phyloP scores from a whole-genome alignment of 1,140 invertebrate species.

The Saxidomus purpurata region DNA sequence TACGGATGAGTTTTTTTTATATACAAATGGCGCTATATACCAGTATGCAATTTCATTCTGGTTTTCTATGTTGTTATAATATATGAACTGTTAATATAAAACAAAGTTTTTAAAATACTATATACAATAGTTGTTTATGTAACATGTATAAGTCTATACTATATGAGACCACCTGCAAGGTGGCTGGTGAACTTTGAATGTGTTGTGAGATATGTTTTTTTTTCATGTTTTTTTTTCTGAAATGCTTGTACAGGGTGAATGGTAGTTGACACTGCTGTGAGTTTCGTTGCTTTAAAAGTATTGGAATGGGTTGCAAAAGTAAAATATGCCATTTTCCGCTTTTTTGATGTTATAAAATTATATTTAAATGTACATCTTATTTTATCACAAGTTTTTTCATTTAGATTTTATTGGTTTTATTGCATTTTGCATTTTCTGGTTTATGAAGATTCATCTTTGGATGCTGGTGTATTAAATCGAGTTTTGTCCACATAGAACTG shows the following conservation, averaged over 20 bases:
- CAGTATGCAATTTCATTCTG: not conserved
- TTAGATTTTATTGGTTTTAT: not conserved
- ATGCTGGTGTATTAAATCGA: too few species aligned
- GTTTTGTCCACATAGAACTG: too few species aligned
- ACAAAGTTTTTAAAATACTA: not conserved
- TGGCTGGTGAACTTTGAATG: not conserved
- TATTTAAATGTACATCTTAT: not conserved
- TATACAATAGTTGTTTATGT: not conserved
- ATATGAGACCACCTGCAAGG: conserved; percentile 8
- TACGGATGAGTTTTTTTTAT: not conserved
- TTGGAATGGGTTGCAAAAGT: not conserved
- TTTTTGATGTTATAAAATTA: not conserved
- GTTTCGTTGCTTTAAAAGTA: not conserved
- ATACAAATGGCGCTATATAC: conserved; percentile 1
- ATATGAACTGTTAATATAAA: not conserved
- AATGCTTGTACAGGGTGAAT: too few species aligned
- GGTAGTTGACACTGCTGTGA: too few species aligned
- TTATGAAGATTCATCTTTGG: not conserved
- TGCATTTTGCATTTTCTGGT: not conserved
- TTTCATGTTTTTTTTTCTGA: not conserved
- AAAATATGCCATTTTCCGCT: not conserved
- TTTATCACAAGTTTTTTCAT: not conserved
- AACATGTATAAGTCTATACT: not conserved
- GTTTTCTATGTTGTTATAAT: not conserved
- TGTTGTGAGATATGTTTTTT: not conserved